Evolutionary conservation across 2,113 vertebrate species (phyloP).

Genomic region (Sinosuthora webbiana): DNA sequence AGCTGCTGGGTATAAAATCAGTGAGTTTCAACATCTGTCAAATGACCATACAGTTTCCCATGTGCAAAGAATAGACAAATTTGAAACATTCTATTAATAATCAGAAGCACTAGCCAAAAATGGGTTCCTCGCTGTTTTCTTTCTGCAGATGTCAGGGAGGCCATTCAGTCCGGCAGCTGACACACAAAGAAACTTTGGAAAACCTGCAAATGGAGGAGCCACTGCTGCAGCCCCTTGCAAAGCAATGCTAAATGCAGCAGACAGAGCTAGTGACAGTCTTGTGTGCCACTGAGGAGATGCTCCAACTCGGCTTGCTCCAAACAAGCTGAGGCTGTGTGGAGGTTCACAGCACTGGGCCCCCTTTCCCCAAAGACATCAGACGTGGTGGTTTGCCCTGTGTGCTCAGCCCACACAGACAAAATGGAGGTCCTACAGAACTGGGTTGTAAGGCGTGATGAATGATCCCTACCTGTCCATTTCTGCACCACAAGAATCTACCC

Average conservation of each 20-base stretch:
- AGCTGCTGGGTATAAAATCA: conserved; percentile 42
- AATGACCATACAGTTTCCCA: conserved; percentile 57
- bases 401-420: background rate
- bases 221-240: background rate
- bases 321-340: background rate
- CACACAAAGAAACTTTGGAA: conserved; percentile 52
- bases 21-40: conserved; percentile 59
- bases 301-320: background rate
- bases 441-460: background rate
- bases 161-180: background rate
- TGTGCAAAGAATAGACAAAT: conserved; percentile 57
- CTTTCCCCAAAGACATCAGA: background rate
- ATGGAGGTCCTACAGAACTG: accelerated
- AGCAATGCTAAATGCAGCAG: background rate
- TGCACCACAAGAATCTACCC: background rate
- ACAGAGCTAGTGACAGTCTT: background rate
- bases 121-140: background rate
- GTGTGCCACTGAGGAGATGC: background rate
- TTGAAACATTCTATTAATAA: conserved; percentile 61
- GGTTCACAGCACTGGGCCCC: background rate
- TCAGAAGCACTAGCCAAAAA: conserved; percentile 41
- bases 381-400: accelerated
- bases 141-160: conserved; percentile 18
- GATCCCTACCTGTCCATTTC: background rate
- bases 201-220: background rate